A percentile compares a stretch with the other conserved stretches of the same genome.
Evolutionary conservation across 2,113 vertebrate genomes (phyloP).

Genomic region (Halcyon malimbica): DNA sequence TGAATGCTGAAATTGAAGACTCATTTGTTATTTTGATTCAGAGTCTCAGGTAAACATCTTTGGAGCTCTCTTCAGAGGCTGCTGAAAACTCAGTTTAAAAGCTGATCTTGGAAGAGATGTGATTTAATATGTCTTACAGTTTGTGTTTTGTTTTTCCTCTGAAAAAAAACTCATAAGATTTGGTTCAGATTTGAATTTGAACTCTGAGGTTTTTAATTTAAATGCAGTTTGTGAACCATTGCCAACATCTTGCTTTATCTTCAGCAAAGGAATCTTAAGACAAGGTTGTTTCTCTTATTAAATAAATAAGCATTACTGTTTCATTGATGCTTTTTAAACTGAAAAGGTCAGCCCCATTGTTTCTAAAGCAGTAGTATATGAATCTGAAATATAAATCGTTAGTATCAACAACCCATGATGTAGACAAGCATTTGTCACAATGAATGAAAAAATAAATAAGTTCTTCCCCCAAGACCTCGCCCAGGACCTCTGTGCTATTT

Average conservation of each 20-base stretch:
- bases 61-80: not conserved
- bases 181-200: not conserved
- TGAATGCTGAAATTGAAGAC: not conserved
- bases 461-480: not conserved
- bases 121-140: not conserved
- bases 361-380: not conserved
- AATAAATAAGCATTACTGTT: not conserved
- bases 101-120: not conserved
- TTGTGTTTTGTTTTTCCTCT: not conserved
- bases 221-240: not conserved
- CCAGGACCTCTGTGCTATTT: not conserved
- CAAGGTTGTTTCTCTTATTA: not conserved
- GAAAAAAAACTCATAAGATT: not conserved
- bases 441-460: slow-evolving; percentile 22
- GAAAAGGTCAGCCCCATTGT: not conserved
- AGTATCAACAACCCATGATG: not conserved
- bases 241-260: not conserved
- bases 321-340: not conserved
- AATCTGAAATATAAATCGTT: not conserved
- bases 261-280: not conserved
- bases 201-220: not conserved
- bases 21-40: not conserved
- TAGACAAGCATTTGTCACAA: not conserved
- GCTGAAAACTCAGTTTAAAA: not conserved
- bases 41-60: not conserved